Conservation (phyloP, 2,113 vertebrate species). For the Anguilla rostrata region DNA sequence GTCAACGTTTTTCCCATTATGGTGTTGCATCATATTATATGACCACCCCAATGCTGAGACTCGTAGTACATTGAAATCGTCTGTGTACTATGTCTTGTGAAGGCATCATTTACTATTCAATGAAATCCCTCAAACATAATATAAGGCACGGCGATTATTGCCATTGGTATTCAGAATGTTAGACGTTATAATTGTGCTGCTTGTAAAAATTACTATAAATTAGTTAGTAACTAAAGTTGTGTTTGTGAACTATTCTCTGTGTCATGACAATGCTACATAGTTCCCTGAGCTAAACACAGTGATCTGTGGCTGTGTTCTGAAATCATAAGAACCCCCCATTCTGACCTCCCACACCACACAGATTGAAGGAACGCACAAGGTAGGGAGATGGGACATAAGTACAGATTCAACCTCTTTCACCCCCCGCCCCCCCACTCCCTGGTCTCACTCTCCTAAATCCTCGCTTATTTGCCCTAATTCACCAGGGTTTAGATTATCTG, state of each 20-base stretch:
- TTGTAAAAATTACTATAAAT: not conserved
- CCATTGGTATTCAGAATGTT: too few species aligned
- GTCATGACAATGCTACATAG: not conserved
- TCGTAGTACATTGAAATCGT: not conserved
- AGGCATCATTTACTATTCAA: not conserved
- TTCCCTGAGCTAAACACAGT: not conserved
- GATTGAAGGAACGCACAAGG: not conserved
- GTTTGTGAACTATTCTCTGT: not conserved
- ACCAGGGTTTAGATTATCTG: slow-evolving; percentile 27
- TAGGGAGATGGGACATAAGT: not conserved
- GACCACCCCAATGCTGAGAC: not conserved
- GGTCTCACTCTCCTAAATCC: not conserved
- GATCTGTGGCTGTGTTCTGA: not conserved
- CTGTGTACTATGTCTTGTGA: not conserved
- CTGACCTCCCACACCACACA: not conserved
- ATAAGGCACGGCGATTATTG: too few species aligned
- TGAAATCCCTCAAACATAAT: not conserved
- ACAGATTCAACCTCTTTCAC: not conserved
- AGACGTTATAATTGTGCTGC: not conserved
- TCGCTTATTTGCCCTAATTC: not conserved
- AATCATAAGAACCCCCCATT: not conserved
- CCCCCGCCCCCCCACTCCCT: not conserved
- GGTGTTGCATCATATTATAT: not conserved
- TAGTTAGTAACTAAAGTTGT: not conserved
- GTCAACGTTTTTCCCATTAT: not conserved